Percentiles rank a stretch among this genome's conserved stretches.
Conservation (phyloP, 92 coral and sea anemone species). For the Actinostola sp. region DNA sequence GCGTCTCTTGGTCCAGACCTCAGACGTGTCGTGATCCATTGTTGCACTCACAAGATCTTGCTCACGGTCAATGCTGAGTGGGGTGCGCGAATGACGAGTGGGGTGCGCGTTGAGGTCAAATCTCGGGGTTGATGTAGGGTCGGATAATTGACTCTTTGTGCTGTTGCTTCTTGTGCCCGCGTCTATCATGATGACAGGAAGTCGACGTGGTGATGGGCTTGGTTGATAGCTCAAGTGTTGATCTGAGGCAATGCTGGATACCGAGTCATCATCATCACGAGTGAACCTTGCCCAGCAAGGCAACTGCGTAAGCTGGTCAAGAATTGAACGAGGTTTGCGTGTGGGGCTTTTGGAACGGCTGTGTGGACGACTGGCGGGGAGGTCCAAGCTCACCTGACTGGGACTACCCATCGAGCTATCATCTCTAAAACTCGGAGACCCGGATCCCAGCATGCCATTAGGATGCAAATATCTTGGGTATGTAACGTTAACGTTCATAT, state of each 20-base stretch:
- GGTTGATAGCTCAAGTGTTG: not conserved
- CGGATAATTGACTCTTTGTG: not conserved
- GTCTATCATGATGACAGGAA: constrained; percentile 27
- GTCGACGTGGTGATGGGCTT: not conserved
- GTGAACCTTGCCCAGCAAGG: constrained; percentile 14
- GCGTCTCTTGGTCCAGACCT: not conserved
- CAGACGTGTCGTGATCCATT: constrained; percentile 3
- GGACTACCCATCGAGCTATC: constrained; percentile 26
- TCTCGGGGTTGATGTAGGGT: not conserved
- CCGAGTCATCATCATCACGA: constrained; percentile 4
- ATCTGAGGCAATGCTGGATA: not conserved
- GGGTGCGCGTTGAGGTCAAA: too few relatives aligned
- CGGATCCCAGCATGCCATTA: constrained; percentile 5
- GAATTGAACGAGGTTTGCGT: not conserved
- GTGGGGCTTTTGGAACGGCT: not conserved
- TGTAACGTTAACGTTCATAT: constrained; percentile 9
- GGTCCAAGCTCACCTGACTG: constrained; percentile 19
- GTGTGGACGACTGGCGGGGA: not conserved
- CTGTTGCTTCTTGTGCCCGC: constrained; percentile 25
- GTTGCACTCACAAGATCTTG: constrained; percentile 1
- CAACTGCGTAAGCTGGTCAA: not conserved
- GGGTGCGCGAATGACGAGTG: too few relatives aligned
- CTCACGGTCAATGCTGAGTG: too few relatives aligned
- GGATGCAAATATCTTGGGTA: constrained; percentile 3
- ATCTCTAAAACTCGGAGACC: constrained; percentile 17